Base-by-base conservation (phyloP, 1,140 invertebrate species). In the Pollicipes pollicipes region DNA sequence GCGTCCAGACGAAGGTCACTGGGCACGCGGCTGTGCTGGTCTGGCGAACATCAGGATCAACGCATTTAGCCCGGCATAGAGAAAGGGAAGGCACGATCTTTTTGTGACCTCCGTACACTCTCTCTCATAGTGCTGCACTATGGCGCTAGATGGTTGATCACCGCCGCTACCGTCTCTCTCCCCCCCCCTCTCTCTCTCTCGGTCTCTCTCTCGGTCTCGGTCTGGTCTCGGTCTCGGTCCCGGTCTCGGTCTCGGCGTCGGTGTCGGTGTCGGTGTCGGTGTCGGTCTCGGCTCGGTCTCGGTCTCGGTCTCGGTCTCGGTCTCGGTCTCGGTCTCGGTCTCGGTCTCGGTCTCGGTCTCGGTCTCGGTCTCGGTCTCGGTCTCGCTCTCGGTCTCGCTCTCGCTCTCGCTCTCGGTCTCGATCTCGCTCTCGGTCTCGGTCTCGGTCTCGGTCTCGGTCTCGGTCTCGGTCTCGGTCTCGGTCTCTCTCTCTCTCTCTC, bases 371-470 rank as follows among this genome's bases (percentile, higher is more conserved):
- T 3, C 24, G 3, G 16, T 31, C 24, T 28, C 8, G 1, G 1
- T n/a, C 24, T 16, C 0, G 13, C 67, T 68, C 67, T 24, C 67
- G 13, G 13, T 68, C 67, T 24, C 13, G 13, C 67, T 68, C 13
- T 68, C 67, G 6, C 35, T 30, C 21, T 30, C 28, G 0, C 26
- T 24, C n/a, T n/a, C n/a, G n/a, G n/a, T 68, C 67, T 68, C 67
- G 13, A 13, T 68, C 67, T 68, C 67, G 13, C 67, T 68, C 67
- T 68, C n/a, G n/a, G n/a, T n/a, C n/a, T n/a, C n/a, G n/a, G n/a
- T n/a, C n/a, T n/a, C n/a, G n/a, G n/a, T n/a, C n/a, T n/a, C n/a
- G n/a, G n/a, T n/a, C n/a, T n/a, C n/a, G n/a, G n/a, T n/a, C n/a
- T n/a, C n/a, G n/a, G n/a, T n/a, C n/a, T n/a, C n/a, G n/a, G n/a